Conservation (phyloP, 2,888 invertebrate species). For the Amphimallon solstitiale region DNA sequence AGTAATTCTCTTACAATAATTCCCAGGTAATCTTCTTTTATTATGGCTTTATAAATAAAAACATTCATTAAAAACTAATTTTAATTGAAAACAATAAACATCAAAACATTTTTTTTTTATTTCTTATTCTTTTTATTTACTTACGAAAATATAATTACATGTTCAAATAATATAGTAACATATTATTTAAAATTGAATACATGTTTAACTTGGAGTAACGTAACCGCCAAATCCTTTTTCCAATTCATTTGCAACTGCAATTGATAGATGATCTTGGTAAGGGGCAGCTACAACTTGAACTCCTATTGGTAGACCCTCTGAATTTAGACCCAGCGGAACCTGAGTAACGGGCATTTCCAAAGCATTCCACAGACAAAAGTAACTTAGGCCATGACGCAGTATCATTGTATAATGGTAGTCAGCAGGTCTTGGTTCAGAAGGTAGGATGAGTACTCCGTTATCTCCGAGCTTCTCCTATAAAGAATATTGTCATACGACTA, state of each 20-base stretch:
- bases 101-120: too few relatives aligned
- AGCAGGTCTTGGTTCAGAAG: constrained; percentile 89
- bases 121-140: too few relatives aligned
- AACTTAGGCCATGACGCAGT: constrained; percentile 82
- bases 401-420: constrained; percentile 90
- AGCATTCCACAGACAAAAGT: constrained; percentile 88
- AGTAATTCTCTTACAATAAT: too few relatives aligned
- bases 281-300: constrained; percentile 85
- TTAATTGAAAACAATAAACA: too few relatives aligned
- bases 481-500: too few relatives aligned
- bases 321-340: constrained; percentile 84
- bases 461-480: constrained; percentile 78
- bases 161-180: too few relatives aligned
- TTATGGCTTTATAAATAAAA: too few relatives aligned
- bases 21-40: too few relatives aligned
- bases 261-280: constrained; percentile 83
- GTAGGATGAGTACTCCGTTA: constrained; percentile 88
- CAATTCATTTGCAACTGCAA: constrained; percentile 88
- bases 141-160: too few relatives aligned
- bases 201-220: constrained; percentile 62
- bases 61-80: too few relatives aligned
- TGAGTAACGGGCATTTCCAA: constrained; percentile 89
- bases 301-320: constrained; percentile 86
- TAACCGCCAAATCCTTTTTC: constrained; percentile 92
- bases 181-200: too few relatives aligned